Evolutionary conservation across 2,888 invertebrate species (phyloP).

Genomic region (Dolichomitus sp.): DNA sequence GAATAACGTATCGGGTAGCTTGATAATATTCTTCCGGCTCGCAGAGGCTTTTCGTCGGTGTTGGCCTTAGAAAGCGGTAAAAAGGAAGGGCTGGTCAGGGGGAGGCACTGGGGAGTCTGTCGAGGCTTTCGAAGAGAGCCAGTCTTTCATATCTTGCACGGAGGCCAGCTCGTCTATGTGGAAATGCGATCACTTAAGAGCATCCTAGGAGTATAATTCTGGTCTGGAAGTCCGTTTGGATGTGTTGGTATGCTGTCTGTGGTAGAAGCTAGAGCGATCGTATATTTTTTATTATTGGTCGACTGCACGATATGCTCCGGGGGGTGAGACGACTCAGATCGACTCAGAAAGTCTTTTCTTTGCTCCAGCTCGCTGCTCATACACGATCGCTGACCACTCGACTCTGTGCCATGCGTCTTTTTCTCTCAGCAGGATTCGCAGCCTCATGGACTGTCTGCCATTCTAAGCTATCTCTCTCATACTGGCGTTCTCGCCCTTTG

Average conservation of each 20-base stretch:
- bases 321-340: conserved; percentile 49
- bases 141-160: conserved; percentile 83
- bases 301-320: conserved; percentile 68
- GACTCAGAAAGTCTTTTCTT: conserved; percentile 65
- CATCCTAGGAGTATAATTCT: conserved; percentile 84
- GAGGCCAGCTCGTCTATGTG: conserved; percentile 85
- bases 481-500: conserved; percentile 62
- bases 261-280: conserved; percentile 76
- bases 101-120: conserved; percentile 24
- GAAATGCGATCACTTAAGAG: conserved; percentile 86
- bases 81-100: conserved; percentile 8
- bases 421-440: conserved; percentile 50
- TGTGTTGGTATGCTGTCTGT: conserved; percentile 73
- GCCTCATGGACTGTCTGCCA: conserved; percentile 38
- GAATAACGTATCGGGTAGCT: conserved; percentile 60
- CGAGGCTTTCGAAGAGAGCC: conserved; percentile 69
- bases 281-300: conserved; percentile 85
- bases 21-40: conserved; percentile 70
- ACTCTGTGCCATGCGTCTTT: conserved; percentile 73
- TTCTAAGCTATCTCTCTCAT: conserved; percentile 44
- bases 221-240: conserved; percentile 71
- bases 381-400: conserved; percentile 84
- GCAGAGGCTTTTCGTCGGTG: conserved; percentile 54
- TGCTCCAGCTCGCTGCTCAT: conserved; percentile 55
- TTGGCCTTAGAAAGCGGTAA: conserved; percentile 46